Evolutionary conservation across 2,888 invertebrate species (phyloP).

Genomic region (Euplexia lucipara): DNA sequence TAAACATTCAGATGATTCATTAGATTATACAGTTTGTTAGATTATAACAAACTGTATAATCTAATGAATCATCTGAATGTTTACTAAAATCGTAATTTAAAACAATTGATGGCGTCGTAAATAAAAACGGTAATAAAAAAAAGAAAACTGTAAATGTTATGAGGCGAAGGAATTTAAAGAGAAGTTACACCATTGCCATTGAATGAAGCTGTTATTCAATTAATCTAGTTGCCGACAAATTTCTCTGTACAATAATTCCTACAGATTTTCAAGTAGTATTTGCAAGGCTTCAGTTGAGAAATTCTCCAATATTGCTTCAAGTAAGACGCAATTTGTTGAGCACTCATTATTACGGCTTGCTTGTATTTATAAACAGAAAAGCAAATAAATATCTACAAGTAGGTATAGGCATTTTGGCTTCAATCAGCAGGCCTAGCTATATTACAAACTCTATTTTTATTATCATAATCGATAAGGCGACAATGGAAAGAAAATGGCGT

Average conservation of each 20-base stretch:
- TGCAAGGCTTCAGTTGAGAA: conserved; percentile 3
- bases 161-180: conserved; percentile 26
- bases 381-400: conserved; percentile 7
- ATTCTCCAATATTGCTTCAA: conserved; percentile 21
- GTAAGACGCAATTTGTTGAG: not conserved
- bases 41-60: conserved; percentile 22
- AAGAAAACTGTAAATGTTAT: conserved; percentile 31
- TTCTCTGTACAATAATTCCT: conserved; percentile 12
- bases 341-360: not conserved
- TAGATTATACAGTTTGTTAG: no score
- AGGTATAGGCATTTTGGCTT: not conserved
- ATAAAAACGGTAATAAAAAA: conserved; percentile 30
- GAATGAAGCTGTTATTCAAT: not conserved
- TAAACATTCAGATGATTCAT: conserved; percentile 23
- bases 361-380: not conserved
- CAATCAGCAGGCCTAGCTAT: no score
- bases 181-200: conserved; percentile 4
- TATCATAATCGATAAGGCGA: no score
- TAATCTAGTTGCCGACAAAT: not conserved
- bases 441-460: no score
- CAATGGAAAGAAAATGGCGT: no score
- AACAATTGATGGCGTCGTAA: conserved; percentile 49
- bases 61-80: conserved; percentile 49
- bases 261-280: conserved; percentile 18
- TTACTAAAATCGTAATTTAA: conserved; percentile 47